Percentiles rank a stretch among this genome's conserved stretches.
Evolutionary conservation across 2,113 vertebrate genomes (phyloP).

Genomic region (Etia nguti): DNA sequence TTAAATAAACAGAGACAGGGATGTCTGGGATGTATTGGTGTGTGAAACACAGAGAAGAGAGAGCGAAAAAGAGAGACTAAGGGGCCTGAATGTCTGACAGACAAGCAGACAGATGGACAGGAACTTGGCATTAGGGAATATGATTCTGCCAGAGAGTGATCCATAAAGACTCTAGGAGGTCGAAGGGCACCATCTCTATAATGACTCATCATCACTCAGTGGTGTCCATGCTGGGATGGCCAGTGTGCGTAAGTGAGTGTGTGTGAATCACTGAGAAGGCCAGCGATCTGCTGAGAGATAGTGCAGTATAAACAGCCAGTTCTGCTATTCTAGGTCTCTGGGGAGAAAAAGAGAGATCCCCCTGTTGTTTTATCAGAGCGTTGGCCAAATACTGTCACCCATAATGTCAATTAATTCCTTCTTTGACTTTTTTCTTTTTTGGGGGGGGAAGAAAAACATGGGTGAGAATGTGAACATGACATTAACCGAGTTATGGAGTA

Average conservation of each 20-base stretch:
- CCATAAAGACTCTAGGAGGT: constrained; percentile 62
- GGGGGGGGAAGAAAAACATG: constrained; percentile 12
- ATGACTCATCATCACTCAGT: constrained; percentile 73
- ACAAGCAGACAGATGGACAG: constrained; percentile 58
- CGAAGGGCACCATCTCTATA: constrained; percentile 57
- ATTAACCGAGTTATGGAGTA: constrained; percentile 58
- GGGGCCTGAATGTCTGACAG: constrained; percentile 59
- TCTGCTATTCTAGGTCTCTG: constrained; percentile 39
- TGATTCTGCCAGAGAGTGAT: constrained; percentile 65
- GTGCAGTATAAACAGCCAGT: constrained; percentile 49
- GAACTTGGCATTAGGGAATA: constrained; percentile 69
- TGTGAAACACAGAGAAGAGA: constrained; percentile 57
- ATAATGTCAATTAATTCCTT: constrained; percentile 42
- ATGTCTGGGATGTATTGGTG: constrained; percentile 66
- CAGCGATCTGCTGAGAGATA: constrained; percentile 66
- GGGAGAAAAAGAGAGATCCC: constrained; percentile 33
- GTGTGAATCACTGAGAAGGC: constrained; percentile 18
- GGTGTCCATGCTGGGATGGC: constrained; percentile 44
- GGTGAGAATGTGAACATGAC: constrained; percentile 46
- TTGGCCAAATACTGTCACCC: constrained; percentile 55
- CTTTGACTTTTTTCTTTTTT: constrained; percentile 1
- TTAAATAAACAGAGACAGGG: constrained; percentile 62
- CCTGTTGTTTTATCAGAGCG: constrained; percentile 58
- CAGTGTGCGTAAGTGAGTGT: background rate
- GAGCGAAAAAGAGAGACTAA: constrained; percentile 25